A percentile compares a stretch with the other conserved stretches of the same genome.
These are phyloP conservation scores for Drosophila cardini DNA, from an alignment of 1,140 invertebrate species.

Conservation along the genomic window DNA sequence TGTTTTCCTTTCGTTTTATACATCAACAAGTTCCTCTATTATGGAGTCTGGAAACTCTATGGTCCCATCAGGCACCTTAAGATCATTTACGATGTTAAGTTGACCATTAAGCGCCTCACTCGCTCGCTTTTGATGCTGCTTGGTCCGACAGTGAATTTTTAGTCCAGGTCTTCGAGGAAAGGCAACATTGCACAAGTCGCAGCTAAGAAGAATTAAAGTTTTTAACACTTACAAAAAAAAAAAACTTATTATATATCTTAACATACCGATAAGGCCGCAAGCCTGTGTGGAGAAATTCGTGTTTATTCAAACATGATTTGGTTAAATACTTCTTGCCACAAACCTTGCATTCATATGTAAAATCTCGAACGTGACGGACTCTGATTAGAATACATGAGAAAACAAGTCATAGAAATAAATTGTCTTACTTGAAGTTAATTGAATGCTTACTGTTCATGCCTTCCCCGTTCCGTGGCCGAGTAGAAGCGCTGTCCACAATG, in stretches of 20 bases:
- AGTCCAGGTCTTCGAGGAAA: constrained; percentile 39
- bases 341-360: constrained; percentile 39
- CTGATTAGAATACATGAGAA: constrained; percentile 1
- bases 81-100: constrained; percentile 5
- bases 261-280: constrained; percentile 38
- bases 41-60: constrained; percentile 28
- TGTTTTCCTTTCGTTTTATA: constrained; percentile 7
- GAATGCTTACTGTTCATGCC: constrained; percentile 1
- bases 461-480: too few relatives aligned
- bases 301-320: constrained; percentile 46
- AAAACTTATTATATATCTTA: neutral
- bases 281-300: constrained; percentile 43
- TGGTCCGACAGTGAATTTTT: constrained; percentile 40
- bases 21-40: constrained; percentile 27
- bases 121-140: constrained; percentile 45
- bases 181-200: constrained; percentile 47
- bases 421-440: neutral
- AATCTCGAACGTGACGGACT: constrained; percentile 34
- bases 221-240: neutral
- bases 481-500: constrained; percentile 42
- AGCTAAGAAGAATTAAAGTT: constrained; percentile 14
- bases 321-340: constrained; percentile 43
- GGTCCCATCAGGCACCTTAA: neutral
- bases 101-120: constrained; percentile 28
- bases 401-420: neutral